Conservation (phyloP, 2,888 invertebrate genomes). For the Tenthredo livida region DNA sequence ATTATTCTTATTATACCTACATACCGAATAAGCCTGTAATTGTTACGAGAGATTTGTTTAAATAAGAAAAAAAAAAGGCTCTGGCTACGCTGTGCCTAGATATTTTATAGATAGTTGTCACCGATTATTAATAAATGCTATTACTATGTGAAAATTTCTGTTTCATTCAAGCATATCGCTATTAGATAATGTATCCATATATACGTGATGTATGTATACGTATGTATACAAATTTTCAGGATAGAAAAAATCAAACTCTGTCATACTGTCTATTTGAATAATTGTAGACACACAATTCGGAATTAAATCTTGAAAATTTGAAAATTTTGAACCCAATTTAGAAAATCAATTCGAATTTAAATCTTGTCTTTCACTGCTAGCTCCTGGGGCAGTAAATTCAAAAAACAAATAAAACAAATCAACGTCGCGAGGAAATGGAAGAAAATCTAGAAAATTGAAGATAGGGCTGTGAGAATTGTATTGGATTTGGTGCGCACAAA, state of each 20-base stretch:
- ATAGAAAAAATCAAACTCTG: not conserved
- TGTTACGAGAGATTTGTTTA: conserved; percentile 7
- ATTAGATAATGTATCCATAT: not conserved
- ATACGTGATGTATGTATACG: not conserved
- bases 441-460: not conserved
- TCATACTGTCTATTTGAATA: conserved; percentile 5
- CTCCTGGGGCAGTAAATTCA: not conserved
- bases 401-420: not conserved
- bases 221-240: not conserved
- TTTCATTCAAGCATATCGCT: conserved; percentile 23
- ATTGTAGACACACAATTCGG: not conserved
- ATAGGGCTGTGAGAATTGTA: not conserved
- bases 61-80: not conserved
- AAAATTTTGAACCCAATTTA: too few species aligned
- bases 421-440: not conserved
- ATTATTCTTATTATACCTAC: conserved; percentile 16
- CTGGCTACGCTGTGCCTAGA: conserved; percentile 23
- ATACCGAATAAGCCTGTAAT: conserved; percentile 19
- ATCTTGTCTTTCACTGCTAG: not conserved
- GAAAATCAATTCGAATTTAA: not conserved
- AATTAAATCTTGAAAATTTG: not conserved
- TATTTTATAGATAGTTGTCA: conserved; percentile 47
- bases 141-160: not conserved
- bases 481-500: conserved; percentile 4
- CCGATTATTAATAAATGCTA: conserved; percentile 31